Conservation (phyloP, 2,797 vertebrate genomes). For the Orestias chungarensis region DNA sequence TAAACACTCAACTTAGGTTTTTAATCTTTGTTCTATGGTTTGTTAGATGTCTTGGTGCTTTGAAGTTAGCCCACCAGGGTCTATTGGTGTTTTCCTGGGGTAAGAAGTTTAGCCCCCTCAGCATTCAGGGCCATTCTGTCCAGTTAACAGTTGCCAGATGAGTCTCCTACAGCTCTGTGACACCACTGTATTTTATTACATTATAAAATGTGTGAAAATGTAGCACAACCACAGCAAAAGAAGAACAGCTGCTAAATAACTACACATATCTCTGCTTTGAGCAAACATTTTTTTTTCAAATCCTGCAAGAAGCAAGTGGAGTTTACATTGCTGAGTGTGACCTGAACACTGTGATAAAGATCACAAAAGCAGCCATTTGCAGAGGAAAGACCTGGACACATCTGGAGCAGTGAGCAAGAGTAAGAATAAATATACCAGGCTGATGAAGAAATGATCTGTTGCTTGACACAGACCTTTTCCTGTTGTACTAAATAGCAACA, state of each 20-base stretch:
- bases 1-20: conserved; percentile 54
- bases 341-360: conserved; percentile 13
- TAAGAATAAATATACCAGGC: conserved; percentile 63
- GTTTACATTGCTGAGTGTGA: not conserved
- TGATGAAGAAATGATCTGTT: conserved; percentile 50
- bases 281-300: not conserved
- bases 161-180: conserved; percentile 42
- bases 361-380: conserved; percentile 49
- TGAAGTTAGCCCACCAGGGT: conserved; percentile 72
- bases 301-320: not conserved
- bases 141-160: conserved; percentile 75
- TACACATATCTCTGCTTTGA: not conserved
- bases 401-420: conserved; percentile 63
- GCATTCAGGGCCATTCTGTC: conserved; percentile 59
- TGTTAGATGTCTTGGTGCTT: conserved; percentile 75
- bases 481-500: conserved; percentile 76
- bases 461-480: conserved; percentile 70
- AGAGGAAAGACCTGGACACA: conserved; percentile 48
- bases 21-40: conserved; percentile 62
- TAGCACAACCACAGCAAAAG: not conserved
- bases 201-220: conserved; percentile 12
- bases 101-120: conserved; percentile 73
- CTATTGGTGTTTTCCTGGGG: conserved; percentile 77
- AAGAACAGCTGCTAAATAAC: not conserved
- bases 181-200: conserved; percentile 16